Base-by-base conservation (phyloP, 2,888 invertebrate species). In the Cheiracanthium punctorium region DNA sequence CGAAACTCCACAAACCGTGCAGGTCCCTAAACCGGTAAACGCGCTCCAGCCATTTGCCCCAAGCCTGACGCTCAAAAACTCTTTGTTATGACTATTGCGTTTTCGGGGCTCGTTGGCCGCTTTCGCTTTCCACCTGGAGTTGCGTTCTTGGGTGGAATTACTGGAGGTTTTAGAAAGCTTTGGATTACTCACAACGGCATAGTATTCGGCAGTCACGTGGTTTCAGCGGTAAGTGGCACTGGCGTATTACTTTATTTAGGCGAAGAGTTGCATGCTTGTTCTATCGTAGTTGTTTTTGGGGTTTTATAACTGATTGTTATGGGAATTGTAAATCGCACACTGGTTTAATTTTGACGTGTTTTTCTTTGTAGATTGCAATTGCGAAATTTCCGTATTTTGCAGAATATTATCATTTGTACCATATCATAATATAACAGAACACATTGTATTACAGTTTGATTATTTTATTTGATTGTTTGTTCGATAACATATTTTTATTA, bases 1-100 rank as follows among this genome's bases (percentile, higher is more conserved):
- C 69, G 70, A 82, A 82, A 82, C 58, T 70, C 75, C 70, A 24
- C 43, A 58, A 64, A 17, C 82, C 82, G 82, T 82, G 73, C 37
- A 32, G 32, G 33, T 32, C 67, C 67, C 37, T 33, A 58, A 58
- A 58, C 58, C 58, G 58, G 58, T 58, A 58, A 58, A 58, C 58
- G 58, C 24, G 58, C 58, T n/a, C n/a, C 20, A 58, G 24, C 5
- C 58, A 20, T 24, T 58, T 58, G 20, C 24, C 58, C 58, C 17
- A 17, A 48, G n/a, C 24, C n/a, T 37, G 37, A 37, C 10, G 37
- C 7, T n/a, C 58, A 17, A 58, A n/a, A 24, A 58, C 7, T 20
- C 24, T 58, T 58, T 58, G 58, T 58, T 58, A 58, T 58, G 58
- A 58, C 58, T 58, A 17, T 48, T 58, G 58, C 58, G 58, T 58